These are phyloP conservation scores for Thera obeliscata DNA, from an alignment of 2,888 invertebrate species.

Conservation along the genomic window DNA sequence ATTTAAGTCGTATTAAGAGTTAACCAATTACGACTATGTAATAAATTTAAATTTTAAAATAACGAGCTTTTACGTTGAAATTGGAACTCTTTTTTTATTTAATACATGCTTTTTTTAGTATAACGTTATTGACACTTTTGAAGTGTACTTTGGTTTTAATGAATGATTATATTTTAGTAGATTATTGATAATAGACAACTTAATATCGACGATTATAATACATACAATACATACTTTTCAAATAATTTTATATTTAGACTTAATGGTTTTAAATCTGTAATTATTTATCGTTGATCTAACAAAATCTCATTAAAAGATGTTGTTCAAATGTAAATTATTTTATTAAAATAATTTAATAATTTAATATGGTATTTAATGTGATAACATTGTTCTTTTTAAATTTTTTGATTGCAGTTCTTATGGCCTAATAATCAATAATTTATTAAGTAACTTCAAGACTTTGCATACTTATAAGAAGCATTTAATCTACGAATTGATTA, in stretches of 20 bases:
- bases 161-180: slow-evolving; percentile 19
- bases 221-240: not conserved
- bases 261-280: slow-evolving; percentile 22
- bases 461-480: not conserved
- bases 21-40: slow-evolving; percentile 42
- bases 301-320: slow-evolving; percentile 46
- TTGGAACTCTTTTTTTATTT: slow-evolving; percentile 37
- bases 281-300: slow-evolving; percentile 34
- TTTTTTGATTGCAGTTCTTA: slow-evolving; percentile 22
- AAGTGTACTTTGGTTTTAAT: slow-evolving; percentile 25
- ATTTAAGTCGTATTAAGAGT: slow-evolving; percentile 45
- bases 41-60: slow-evolving; percentile 51
- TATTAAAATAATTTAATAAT: slow-evolving; percentile 38
- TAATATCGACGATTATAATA: slow-evolving; percentile 25
- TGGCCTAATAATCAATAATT: slow-evolving; percentile 21
- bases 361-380: slow-evolving; percentile 47
- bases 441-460: not conserved
- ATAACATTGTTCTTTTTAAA: slow-evolving; percentile 42
- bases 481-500: slow-evolving; percentile 10
- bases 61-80: slow-evolving; percentile 61
- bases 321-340: slow-evolving; percentile 58
- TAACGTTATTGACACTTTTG: slow-evolving; percentile 22
- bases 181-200: slow-evolving; percentile 30
- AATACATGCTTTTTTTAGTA: slow-evolving; percentile 10
- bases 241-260: not conserved